phyloP scores from a whole-genome alignment of 2,113 vertebrate species.

The Sturnus vulgaris region DNA sequence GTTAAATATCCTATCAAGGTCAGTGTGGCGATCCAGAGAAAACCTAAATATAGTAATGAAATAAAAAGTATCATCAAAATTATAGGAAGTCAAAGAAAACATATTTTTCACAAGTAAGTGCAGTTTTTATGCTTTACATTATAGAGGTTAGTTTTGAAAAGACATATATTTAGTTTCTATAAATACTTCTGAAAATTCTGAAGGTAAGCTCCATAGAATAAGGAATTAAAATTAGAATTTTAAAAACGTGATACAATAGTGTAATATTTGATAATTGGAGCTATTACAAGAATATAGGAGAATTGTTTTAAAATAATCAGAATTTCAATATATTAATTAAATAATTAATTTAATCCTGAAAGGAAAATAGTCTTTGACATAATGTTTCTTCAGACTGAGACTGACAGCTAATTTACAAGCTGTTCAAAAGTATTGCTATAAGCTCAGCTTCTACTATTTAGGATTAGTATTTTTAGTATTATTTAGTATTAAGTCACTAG shows the following conservation, averaged over 20 bases:
- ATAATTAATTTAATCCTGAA: neutral
- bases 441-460: neutral
- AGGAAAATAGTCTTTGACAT: neutral
- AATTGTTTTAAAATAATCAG: neutral
- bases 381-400: neutral
- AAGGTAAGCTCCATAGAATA: neutral
- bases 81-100: neutral
- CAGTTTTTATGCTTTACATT: neutral
- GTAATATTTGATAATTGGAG: neutral
- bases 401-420: neutral
- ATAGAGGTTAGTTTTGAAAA: neutral
- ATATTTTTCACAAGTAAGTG: neutral
- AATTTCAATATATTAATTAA: neutral
- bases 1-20: slow-evolving; percentile 83
- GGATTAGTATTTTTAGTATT: no score
- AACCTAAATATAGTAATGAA: slow-evolving; percentile 60
- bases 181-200: neutral
- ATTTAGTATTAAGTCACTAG: neutral
- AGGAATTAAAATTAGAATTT: neutral
- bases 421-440: neutral
- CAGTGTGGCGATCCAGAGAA: slow-evolving; percentile 82
- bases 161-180: neutral
- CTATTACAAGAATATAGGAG: neutral
- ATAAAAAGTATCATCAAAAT: neutral
- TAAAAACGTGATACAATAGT: neutral